These are phyloP conservation scores for Aspidiotus destructor DNA, from an alignment of 2,888 invertebrate genomes.

Conservation along the genomic window DNA sequence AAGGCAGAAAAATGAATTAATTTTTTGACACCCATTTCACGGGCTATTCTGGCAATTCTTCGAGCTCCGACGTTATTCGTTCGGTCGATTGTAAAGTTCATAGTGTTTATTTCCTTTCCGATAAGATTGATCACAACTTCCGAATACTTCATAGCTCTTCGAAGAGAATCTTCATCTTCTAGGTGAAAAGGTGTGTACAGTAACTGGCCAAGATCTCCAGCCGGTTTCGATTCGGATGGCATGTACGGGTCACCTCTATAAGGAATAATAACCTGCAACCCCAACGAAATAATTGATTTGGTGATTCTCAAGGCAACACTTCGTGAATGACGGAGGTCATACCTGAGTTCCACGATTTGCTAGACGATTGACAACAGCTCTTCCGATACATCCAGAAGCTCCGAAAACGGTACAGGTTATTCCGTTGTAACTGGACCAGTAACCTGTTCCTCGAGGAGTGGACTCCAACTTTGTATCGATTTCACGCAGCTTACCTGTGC, in stretches of 20 bases:
- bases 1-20: constrained; percentile 87
- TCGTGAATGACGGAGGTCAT: not conserved
- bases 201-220: constrained; percentile 92
- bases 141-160: constrained; percentile 79
- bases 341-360: constrained; percentile 80
- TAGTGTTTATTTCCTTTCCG: constrained; percentile 85
- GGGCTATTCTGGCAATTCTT: constrained; percentile 63
- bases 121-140: constrained; percentile 94
- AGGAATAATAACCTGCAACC: constrained; percentile 74
- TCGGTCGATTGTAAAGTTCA: constrained; percentile 75
- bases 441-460: constrained; percentile 76
- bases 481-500: constrained; percentile 34
- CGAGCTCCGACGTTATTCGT: constrained; percentile 79
- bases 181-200: constrained; percentile 76
- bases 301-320: not conserved
- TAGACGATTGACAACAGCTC: constrained; percentile 75
- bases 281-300: not conserved
- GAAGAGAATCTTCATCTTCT: constrained; percentile 74
- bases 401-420: constrained; percentile 98
- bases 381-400: constrained; percentile 78
- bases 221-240: constrained; percentile 60
- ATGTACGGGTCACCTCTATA: constrained; percentile 81
- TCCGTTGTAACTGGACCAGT: constrained; percentile 92
- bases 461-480: constrained; percentile 43
- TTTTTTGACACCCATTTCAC: constrained; percentile 75